Conservation (phyloP, 2,797 vertebrate species). For the Leptoclinus maculatus region DNA sequence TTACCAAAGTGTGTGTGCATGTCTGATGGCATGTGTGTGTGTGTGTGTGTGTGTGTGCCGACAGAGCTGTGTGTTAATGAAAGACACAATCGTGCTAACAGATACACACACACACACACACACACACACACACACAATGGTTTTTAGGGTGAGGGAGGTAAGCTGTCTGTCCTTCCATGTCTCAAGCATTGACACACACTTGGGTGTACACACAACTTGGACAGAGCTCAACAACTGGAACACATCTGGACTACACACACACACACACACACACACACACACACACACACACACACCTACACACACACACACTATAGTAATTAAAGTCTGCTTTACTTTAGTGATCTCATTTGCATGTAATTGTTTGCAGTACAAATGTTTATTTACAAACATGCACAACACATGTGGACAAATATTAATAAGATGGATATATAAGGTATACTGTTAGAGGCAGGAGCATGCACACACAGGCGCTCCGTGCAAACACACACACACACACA, state of each 20-base stretch:
- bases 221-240: constrained; percentile 10
- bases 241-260: constrained; percentile 26
- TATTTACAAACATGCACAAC: constrained; percentile 41
- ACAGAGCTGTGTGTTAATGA: constrained; percentile 14
- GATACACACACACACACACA: not conserved
- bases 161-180: not conserved
- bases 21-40: not conserved
- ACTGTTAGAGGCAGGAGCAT: constrained; percentile 1
- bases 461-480: constrained; percentile 7
- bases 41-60: not conserved
- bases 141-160: constrained; percentile 5
- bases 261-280: constrained; percentile 27
- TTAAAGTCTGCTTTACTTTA: constrained; percentile 19
- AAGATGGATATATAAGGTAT: constrained; percentile 20
- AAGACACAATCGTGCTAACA: not conserved
- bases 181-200: constrained; percentile 2
- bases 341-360: constrained; percentile 36
- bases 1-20: constrained; percentile 17
- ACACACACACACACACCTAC: constrained; percentile 10
- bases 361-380: constrained; percentile 32
- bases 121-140: not conserved
- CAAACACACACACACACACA: constrained; percentile 13
- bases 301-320: constrained; percentile 18
- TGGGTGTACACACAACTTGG: not conserved
- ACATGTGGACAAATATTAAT: constrained; percentile 37